Conservation (phyloP, 2,888 invertebrate species). For the Willowsia nigromaculata region DNA sequence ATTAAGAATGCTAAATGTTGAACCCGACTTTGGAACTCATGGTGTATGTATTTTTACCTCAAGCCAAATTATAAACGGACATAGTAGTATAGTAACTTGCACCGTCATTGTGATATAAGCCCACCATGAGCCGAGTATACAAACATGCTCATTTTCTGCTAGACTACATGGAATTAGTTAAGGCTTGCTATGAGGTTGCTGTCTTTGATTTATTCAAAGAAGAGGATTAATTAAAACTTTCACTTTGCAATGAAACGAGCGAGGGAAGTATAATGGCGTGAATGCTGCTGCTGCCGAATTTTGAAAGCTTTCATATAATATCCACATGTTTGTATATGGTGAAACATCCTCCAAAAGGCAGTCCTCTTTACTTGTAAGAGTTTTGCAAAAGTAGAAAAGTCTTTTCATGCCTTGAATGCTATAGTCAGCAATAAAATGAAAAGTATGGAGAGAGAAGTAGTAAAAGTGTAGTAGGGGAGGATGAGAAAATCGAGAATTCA, state of each 20-base stretch:
- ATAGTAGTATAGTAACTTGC: not conserved
- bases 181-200: not conserved
- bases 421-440: not conserved
- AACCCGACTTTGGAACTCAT: not conserved
- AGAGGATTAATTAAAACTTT: conserved; percentile 62
- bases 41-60: not conserved
- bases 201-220: conserved; percentile 61
- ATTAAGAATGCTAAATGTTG: not conserved
- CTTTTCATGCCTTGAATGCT: conserved; percentile 4
- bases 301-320: not conserved
- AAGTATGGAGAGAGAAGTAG: not conserved
- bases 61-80: not conserved
- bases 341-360: not conserved
- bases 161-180: conserved; percentile 3
- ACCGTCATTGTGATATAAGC: not conserved
- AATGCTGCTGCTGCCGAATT: not conserved
- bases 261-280: conserved; percentile 11
- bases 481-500: conserved; percentile 38
- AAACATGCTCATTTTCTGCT: conserved; percentile 5
- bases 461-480: conserved; percentile 1
- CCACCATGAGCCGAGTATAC: not conserved
- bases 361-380: not conserved
- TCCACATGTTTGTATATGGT: not conserved
- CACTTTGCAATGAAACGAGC: conserved; percentile 42
- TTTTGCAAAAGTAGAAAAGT: not conserved